Conservation (phyloP, 2,888 invertebrate genomes). For the Ennomos erosarius region DNA sequence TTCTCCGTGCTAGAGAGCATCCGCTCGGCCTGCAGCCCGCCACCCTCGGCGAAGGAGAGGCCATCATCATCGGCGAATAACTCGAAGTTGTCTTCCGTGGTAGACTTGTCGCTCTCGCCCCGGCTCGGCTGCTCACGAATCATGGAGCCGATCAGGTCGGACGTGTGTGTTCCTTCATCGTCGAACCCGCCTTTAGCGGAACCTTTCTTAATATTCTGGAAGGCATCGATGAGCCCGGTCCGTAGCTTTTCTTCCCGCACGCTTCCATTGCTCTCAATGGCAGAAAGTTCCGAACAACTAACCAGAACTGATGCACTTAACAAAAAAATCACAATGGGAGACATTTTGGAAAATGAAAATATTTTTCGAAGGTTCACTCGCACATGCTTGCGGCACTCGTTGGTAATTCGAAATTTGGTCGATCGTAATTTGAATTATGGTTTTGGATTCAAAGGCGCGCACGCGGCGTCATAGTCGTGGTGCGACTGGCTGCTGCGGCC, state of each 20-base stretch:
- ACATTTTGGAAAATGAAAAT: constrained; percentile 57
- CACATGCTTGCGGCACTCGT: constrained; percentile 57
- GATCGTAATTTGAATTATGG: constrained; percentile 32
- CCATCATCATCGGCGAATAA: constrained; percentile 76
- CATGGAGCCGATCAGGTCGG: constrained; percentile 71
- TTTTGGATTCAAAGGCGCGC: constrained; percentile 59
- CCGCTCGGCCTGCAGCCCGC: constrained; percentile 55
- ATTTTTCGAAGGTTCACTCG: constrained; percentile 54
- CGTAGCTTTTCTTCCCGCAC: constrained; percentile 75
- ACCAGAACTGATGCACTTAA: constrained; percentile 63
- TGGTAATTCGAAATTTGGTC: constrained; percentile 39
- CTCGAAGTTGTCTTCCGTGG: constrained; percentile 66
- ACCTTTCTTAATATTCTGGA: constrained; percentile 77
- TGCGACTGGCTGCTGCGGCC: constrained; percentile 62
- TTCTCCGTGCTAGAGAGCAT: constrained; percentile 68
- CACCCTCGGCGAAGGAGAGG: constrained; percentile 71
- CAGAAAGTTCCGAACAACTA: constrained; percentile 58
- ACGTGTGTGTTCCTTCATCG: constrained; percentile 61
- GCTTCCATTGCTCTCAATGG: constrained; percentile 61
- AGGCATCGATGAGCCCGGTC: constrained; percentile 77
- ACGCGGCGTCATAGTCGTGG: constrained; percentile 73
- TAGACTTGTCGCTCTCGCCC: constrained; percentile 53
- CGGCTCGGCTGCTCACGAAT: constrained; percentile 38
- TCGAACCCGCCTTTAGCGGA: constrained; percentile 72
- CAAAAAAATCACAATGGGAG: constrained; percentile 66